Evolutionary conservation across 2,113 vertebrate species (phyloP), one percentile per base, ranked within the genome.

Genomic region (Myodes glareolus): DNA sequence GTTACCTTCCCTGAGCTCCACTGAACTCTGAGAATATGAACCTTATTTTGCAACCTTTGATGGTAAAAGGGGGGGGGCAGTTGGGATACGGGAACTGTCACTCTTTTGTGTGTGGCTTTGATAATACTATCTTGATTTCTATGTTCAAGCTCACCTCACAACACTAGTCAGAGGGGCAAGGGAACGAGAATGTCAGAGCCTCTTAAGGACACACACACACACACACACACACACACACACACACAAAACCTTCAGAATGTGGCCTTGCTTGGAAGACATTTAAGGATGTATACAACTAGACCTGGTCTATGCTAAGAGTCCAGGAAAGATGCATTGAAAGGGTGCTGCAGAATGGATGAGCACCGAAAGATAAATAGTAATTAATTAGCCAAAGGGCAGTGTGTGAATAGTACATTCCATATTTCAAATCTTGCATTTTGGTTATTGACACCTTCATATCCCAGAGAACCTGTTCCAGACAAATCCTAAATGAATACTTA

Each of bases 401-500:
- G 10, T 55, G 14, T 39, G 10, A 93, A 96, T 82, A 39, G 14
- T 86, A 12, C 42, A 85, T 45, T 63, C 5, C 5, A 13, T 45
- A 25, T 39, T 89, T 17, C 7, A 93, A 91, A 75, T 63, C 25
- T 63, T 93, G 25, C 67, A n/a, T 58, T 89, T 47, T 52, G 13
- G 52, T 31, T 77, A 75, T 61, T 96, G 39, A 78, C 29, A 50
- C 93, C 76, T 84, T 91, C 81, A 58, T 27, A 78, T 33, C 29
- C 84, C 0, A 82, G 21, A 87, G 33, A 33, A 81, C n/a, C 33
- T 65, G n/a, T 52, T 29, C 47, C 88, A 89, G n/a, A 21, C 17
- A 91, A 52, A 92, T 42, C 13, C 65, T 70, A 92, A 89, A 55
- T 91, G 81, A 93, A 97, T 81, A 90, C 2, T 72, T 88, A 88